Evolutionary conservation across 2,797 vertebrate genomes (phyloP), one percentile per base, ranked within the genome.

Genomic region (Astyanax mexicanus): DNA sequence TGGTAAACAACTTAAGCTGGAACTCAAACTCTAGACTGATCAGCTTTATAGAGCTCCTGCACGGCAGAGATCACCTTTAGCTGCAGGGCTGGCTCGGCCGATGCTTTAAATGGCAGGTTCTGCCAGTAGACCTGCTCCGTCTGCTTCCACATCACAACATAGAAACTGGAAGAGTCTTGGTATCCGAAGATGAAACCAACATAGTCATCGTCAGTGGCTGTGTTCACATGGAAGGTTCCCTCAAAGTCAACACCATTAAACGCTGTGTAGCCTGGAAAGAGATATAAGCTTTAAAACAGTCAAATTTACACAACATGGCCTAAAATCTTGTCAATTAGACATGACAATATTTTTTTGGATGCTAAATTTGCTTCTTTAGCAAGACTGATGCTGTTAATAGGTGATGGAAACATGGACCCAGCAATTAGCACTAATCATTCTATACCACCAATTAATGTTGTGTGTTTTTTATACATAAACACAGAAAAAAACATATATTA

Each of bases 111-210:
- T 0, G 97, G 97, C 0, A 91, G 82, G 1, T 94, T 91, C 89
- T 98, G 97, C 97, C 97, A 98, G 88, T 98, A 98, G 0, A 90
- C 91, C 91, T 98, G 97, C 84, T 96, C 94, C 0, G 92, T 97
- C 88, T 98, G 97, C 73, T 98, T 98, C 97, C 97, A 98, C 97
- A 98, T 98, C 83, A 98, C 96, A 87, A 97, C 96, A 0, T 98
- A 98, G 92, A 98, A 98, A 74, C 95, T 95, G 75, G 96, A 95
- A 0, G 96, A 98, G 89, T 98, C 97, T 87, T 98, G 97, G 87
- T 98, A 98, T 77, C 95, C 94, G 75, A 98, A 98, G 89, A 98
- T 93, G 85, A 98, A 98, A 74, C 97, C 97, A 0, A 95, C 95
- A 0, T 98, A 98, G 91, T 98, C 97, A 3, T 98, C 97, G 0